Percentiles rank a stretch among this genome's conserved stretches.
Conservation (phyloP, 92 coral and sea anemone species). For the Porites lobata region DNA sequence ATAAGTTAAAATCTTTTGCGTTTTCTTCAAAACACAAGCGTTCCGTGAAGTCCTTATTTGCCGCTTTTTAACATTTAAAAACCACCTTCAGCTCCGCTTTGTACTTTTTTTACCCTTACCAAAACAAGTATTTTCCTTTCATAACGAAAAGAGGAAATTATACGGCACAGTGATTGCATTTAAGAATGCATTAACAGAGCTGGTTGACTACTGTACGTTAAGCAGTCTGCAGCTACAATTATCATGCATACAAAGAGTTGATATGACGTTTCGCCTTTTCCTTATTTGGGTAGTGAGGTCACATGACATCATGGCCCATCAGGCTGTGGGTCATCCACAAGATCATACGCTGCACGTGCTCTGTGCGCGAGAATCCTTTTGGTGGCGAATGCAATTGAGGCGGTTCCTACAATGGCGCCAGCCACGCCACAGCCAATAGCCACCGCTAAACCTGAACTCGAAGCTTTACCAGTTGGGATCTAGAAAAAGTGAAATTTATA, state of each 20-base stretch:
- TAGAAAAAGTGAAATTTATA: constrained; percentile 6
- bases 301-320: constrained; percentile 80
- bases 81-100: background rate
- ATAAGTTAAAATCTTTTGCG: background rate
- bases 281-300: constrained; percentile 22
- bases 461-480: constrained; percentile 86
- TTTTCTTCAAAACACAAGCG: background rate
- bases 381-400: constrained; percentile 97
- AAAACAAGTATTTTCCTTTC: background rate
- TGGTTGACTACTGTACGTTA: background rate
- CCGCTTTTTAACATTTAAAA: no score
- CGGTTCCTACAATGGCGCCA: constrained; percentile 97
- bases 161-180: background rate
- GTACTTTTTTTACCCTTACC: background rate
- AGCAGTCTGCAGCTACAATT: background rate
- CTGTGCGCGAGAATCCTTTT: constrained; percentile 95
- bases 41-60: background rate
- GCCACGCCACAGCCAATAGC: constrained; percentile 99
- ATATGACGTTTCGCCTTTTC: background rate
- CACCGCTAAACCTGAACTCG: constrained; percentile 97
- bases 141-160: background rate
- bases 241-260: background rate
- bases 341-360: constrained; percentile 88
- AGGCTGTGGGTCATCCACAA: constrained; percentile 87
- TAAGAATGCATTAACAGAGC: no score